phyloP scores from a whole-genome alignment of 2,797 vertebrate genomes.

The Tiaroga cobitis region DNA sequence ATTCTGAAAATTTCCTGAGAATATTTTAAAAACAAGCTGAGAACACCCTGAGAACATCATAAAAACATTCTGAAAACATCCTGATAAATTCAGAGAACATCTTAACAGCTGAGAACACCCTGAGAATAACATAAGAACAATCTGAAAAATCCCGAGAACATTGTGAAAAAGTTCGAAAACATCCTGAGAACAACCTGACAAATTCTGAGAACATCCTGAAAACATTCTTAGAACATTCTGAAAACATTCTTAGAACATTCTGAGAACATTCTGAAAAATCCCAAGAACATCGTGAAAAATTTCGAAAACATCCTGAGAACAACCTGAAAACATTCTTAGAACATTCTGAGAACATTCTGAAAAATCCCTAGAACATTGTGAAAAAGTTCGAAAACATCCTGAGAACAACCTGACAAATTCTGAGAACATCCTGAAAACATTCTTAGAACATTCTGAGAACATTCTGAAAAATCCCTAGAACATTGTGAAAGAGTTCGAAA shows the following conservation, averaged over 20 bases:
- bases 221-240: accelerated
- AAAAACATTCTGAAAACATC: accelerated
- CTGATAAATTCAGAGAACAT: accelerated
- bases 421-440: background rate
- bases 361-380: too few relatives aligned
- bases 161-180: too few relatives aligned
- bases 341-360: background rate
- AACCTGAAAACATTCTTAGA: accelerated
- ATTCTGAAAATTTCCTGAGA: accelerated
- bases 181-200: background rate
- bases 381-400: too few relatives aligned
- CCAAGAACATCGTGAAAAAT: too few relatives aligned
- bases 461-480: too few relatives aligned
- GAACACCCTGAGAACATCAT: accelerated
- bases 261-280: too few relatives aligned
- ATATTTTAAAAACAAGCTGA: background rate
- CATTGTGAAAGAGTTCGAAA: too few relatives aligned
- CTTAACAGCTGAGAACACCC: accelerated
- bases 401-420: too few relatives aligned
- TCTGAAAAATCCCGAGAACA: accelerated
- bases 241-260: too few relatives aligned
- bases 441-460: accelerated
- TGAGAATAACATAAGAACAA: background rate
- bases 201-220: accelerated
- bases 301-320: accelerated